Conservation (phyloP, 2,888 invertebrate species). For the Bombylius discolor region DNA sequence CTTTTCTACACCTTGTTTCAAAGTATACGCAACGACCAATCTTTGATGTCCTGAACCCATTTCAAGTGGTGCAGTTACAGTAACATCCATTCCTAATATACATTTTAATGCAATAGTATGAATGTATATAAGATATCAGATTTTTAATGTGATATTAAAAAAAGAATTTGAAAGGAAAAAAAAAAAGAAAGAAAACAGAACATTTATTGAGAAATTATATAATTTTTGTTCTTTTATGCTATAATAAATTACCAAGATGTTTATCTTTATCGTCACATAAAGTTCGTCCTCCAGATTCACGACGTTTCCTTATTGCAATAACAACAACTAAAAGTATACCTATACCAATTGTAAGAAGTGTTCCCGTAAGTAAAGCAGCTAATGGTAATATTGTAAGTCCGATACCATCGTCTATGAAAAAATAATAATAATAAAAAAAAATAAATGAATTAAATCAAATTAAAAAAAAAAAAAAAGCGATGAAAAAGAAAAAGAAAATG, state of each 20-base stretch:
- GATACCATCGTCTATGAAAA: constrained; percentile 48
- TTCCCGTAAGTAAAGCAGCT: constrained; percentile 53
- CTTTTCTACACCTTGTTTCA: constrained; percentile 59
- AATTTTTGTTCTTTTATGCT: background rate
- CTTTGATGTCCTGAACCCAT: constrained; percentile 71
- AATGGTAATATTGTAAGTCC: constrained; percentile 58
- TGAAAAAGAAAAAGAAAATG: too few relatives aligned
- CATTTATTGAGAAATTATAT: background rate
- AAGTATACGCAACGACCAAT: constrained; percentile 74
- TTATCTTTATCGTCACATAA: constrained; percentile 38
- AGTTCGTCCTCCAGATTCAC: constrained; percentile 43
- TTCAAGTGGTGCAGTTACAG: constrained; percentile 48
- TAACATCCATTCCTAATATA: constrained; percentile 35
- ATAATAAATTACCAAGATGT: constrained; percentile 28
- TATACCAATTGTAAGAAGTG: constrained; percentile 50
- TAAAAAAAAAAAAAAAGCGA: background rate
- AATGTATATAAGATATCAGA: background rate
- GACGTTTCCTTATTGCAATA: constrained; percentile 48
- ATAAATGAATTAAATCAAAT: background rate
- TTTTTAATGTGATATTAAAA: background rate
- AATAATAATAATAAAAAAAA: constrained; percentile 16
- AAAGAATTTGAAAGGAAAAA: background rate
- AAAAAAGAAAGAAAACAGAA: constrained; percentile 1
- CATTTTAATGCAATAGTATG: background rate
- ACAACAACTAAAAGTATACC: constrained; percentile 51